Conservation (phyloP, 2,797 vertebrate genomes). For the Siniperca scherzeri region DNA sequence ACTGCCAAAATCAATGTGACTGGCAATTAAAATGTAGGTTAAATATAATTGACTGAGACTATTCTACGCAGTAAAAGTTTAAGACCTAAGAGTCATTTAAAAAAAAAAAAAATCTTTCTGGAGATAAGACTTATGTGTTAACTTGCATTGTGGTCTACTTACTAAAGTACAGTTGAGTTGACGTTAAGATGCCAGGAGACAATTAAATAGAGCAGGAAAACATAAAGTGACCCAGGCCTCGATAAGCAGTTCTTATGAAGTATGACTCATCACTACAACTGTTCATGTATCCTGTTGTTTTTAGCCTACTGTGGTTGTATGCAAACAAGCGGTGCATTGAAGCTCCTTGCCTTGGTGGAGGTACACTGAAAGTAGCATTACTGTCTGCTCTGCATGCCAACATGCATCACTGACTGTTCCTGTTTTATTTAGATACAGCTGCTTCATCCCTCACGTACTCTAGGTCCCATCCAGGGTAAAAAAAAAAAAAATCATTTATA, state of each 20-base stretch:
- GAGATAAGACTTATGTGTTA: background rate
- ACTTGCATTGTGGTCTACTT: background rate
- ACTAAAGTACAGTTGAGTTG: background rate
- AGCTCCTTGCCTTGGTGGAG: conserved; percentile 37
- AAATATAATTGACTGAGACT: background rate
- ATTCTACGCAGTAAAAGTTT: background rate
- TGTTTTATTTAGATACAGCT: conserved; percentile 82
- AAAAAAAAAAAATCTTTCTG: background rate
- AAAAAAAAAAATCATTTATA: conserved; percentile 75
- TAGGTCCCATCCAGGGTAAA: conserved; percentile 62
- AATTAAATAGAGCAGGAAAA: conserved; percentile 26
- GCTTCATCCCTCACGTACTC: conserved; percentile 64
- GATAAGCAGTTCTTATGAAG: conserved; percentile 48
- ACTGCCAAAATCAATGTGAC: background rate
- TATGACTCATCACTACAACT: conserved; percentile 66
- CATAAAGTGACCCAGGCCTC: conserved; percentile 25
- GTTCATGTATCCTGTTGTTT: conserved; percentile 37
- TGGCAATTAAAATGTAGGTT: background rate
- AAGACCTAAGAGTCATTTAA: background rate
- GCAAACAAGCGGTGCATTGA: conserved; percentile 40
- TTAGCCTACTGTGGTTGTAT: conserved; percentile 40
- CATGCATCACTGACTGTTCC: conserved; percentile 72
- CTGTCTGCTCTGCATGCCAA: conserved; percentile 55
- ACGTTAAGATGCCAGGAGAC: conserved; percentile 20
- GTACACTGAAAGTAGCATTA: conserved; percentile 43